Conservation (phyloP, 2,113 vertebrate genomes). For the Bubo bubo region DNA sequence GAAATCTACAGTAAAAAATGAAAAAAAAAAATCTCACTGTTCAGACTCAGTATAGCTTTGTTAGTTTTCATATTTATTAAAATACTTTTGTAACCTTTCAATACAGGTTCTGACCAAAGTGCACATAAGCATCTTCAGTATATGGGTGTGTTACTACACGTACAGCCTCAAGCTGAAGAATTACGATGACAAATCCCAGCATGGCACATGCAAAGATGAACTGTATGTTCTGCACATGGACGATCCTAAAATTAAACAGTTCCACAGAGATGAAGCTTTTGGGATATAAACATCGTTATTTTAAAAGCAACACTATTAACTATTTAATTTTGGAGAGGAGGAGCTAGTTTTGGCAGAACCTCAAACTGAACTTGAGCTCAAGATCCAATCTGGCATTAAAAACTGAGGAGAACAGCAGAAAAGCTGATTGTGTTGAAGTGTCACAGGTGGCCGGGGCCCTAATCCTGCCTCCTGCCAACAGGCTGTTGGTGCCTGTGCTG, state of each 20-base stretch:
- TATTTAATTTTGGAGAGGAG: neutral
- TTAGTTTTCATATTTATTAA: neutral
- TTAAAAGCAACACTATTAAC: neutral
- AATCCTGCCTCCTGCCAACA: neutral
- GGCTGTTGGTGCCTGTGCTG: neutral
- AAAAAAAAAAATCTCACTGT: neutral
- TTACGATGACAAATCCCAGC: neutral
- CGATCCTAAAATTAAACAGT: neutral
- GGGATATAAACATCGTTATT: neutral
- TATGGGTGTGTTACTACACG: rapidly evolving
- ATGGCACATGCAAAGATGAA: neutral
- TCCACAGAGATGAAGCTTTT: neutral
- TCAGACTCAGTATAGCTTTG: neutral
- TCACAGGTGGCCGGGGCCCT: neutral
- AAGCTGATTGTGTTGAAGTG: neutral
- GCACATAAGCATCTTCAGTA: neutral
- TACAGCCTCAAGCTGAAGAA: neutral
- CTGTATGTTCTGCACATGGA: neutral
- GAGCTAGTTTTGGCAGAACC: neutral
- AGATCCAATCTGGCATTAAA: neutral
- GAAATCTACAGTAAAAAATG: conserved; percentile 81
- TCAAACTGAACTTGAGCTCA: neutral
- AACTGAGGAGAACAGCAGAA: neutral
- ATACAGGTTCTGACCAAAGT: neutral
- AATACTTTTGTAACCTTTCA: neutral